These are phyloP conservation scores for Lycia hirtaria DNA, from an alignment of 2,888 invertebrate species.

Conservation along the genomic window DNA sequence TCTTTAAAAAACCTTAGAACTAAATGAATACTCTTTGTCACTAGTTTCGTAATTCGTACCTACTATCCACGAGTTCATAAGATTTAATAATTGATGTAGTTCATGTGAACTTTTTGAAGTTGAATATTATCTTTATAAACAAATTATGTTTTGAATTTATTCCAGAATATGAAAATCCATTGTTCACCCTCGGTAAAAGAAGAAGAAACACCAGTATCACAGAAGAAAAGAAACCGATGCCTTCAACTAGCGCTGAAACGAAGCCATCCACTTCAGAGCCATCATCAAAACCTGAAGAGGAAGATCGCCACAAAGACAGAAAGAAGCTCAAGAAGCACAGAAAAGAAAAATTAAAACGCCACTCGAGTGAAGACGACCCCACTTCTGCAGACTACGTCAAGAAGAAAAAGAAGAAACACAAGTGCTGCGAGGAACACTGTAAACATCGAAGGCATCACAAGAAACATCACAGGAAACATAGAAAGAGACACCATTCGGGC, in stretches of 20 bases:
- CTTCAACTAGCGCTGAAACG: slow-evolving; percentile 50
- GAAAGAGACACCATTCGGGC: slow-evolving; percentile 88
- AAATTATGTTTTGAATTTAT: slow-evolving; percentile 54
- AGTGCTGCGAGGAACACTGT: slow-evolving; percentile 88
- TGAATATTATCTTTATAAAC: not conserved
- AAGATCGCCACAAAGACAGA: slow-evolving; percentile 85
- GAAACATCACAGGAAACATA: slow-evolving; percentile 91
- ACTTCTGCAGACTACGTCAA: slow-evolving; percentile 79
- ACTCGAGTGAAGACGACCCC: slow-evolving; percentile 76
- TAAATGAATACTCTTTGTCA: no score
- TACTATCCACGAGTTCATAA: no score
- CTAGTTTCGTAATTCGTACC: no score
- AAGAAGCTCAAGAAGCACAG: slow-evolving; percentile 89
- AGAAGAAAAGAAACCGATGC: slow-evolving; percentile 81
- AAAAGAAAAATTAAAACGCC: slow-evolving; percentile 86
- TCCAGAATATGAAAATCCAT: slow-evolving; percentile 93
- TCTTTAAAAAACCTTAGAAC: no score
- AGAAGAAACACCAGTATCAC: slow-evolving; percentile 89
- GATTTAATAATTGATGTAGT: no score
- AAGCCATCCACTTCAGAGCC: slow-evolving; percentile 51
- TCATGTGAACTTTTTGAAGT: no score
- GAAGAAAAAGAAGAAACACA: slow-evolving; percentile 89
- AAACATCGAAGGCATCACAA: slow-evolving; percentile 91
- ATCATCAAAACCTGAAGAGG: slow-evolving; percentile 57
- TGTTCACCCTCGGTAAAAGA: slow-evolving; percentile 90